These are phyloP conservation scores for Caenorhabditis sp. DNA, from an alignment of 2,888 invertebrate genomes.

Conservation along the genomic window DNA sequence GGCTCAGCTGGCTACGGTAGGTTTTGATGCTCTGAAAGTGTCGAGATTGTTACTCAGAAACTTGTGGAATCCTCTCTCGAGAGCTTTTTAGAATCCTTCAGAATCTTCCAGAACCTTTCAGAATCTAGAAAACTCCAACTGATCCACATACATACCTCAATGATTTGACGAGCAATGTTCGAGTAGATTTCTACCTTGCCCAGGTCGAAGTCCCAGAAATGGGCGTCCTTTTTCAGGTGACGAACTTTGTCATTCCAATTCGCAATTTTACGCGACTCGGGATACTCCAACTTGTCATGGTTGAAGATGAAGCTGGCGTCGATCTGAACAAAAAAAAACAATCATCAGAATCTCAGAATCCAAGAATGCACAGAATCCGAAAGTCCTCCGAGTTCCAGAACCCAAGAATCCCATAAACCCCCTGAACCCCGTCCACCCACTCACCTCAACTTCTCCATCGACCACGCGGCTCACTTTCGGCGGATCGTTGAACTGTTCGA, in stretches of 20 bases:
- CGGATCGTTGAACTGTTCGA: background rate
- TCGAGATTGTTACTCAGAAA: background rate
- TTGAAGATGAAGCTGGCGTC: slow-evolving; percentile 2
- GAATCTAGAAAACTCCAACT: too few species aligned
- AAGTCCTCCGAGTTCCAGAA: too few species aligned
- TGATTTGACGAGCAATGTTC: background rate
- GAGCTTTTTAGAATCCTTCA: too few species aligned
- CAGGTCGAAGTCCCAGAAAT: slow-evolving; percentile 1
- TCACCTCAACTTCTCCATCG: background rate
- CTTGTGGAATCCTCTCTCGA: background rate
- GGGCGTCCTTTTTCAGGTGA: background rate
- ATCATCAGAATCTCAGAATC: too few species aligned
- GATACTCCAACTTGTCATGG: background rate
- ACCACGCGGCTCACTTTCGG: background rate
- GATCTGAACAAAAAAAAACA: too few species aligned
- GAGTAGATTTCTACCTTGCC: slow-evolving; percentile 1
- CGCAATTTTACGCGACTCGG: background rate
- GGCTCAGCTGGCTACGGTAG: background rate
- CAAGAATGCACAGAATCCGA: too few species aligned
- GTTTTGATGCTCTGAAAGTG: background rate
- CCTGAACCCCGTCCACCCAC: too few species aligned
- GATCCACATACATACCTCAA: background rate
- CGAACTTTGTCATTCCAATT: background rate
- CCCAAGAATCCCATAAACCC: too few species aligned
- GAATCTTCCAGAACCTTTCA: too few species aligned